Evolutionary conservation across 2,888 invertebrate species (phyloP).

Genomic region (Drosophila buzzatii): DNA sequence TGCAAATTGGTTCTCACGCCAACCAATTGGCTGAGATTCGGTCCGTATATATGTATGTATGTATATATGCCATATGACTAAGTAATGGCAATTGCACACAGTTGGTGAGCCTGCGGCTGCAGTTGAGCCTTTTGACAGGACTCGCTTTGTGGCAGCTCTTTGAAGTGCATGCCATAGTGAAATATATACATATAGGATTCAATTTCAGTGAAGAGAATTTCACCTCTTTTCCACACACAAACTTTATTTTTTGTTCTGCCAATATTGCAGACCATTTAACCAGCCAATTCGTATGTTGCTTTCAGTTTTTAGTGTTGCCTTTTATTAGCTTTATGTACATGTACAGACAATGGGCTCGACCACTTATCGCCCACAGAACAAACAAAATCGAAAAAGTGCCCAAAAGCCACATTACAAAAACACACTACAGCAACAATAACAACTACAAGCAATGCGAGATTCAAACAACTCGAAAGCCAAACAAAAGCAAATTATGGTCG

Average conservation of each 20-base stretch:
- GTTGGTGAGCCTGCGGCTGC: slow-evolving; percentile 7
- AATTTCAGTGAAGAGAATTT: neutral
- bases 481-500: slow-evolving; percentile 59
- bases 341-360: slow-evolving; percentile 38
- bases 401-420: slow-evolving; percentile 49
- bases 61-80: slow-evolving; percentile 42
- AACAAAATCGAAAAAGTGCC: slow-evolving; percentile 72
- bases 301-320: slow-evolving; percentile 20
- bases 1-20: slow-evolving; percentile 76
- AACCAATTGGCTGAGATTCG: slow-evolving; percentile 44
- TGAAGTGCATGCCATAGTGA: neutral
- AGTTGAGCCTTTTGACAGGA: slow-evolving; percentile 10
- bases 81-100: slow-evolving; percentile 40
- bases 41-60: slow-evolving; percentile 12
- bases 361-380: slow-evolving; percentile 77
- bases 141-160: slow-evolving; percentile 8
- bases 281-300: slow-evolving; percentile 32
- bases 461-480: slow-evolving; percentile 52
- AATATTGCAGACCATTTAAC: slow-evolving; percentile 47
- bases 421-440: slow-evolving; percentile 23
- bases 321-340: slow-evolving; percentile 27
- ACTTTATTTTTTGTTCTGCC: slow-evolving; percentile 4
- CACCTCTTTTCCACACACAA: neutral
- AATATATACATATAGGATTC: neutral
- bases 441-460: slow-evolving; percentile 19